phyloP scores from a whole-genome alignment of 2,113 vertebrate species.

The Sarotherodon lohbergeri region DNA sequence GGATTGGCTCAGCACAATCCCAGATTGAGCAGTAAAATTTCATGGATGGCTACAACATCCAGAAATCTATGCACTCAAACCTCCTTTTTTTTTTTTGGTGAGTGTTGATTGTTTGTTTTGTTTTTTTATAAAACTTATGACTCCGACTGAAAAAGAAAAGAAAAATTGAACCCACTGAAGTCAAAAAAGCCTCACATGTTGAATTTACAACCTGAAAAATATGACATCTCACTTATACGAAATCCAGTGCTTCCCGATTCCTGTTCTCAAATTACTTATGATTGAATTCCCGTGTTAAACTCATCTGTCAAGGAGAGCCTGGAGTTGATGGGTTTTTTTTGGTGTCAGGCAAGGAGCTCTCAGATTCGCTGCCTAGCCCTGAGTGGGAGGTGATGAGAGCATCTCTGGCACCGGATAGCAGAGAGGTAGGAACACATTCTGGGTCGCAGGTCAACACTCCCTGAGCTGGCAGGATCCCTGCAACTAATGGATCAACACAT shows the following conservation, averaged over 20 bases:
- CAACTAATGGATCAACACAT: not conserved
- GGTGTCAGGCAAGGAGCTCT: not conserved
- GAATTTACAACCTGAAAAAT: not conserved
- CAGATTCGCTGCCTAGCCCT: not conserved
- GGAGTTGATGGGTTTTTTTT: not conserved
- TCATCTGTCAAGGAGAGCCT: not conserved
- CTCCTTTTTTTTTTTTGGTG: not conserved
- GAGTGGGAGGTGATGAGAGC: not conserved
- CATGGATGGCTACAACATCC: not conserved
- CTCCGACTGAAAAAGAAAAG: not conserved
- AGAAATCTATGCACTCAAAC: not conserved
- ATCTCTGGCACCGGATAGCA: not conserved
- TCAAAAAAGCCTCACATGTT: not conserved
- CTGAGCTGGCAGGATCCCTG: not conserved
- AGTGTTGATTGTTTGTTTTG: not conserved
- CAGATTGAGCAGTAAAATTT: not conserved
- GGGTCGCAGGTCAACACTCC: constrained; percentile 3
- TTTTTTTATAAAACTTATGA: fast-evolving
- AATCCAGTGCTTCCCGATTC: not conserved
- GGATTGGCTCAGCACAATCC: not conserved
- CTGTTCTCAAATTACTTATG: not conserved
- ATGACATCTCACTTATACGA: not conserved
- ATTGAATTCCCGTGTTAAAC: not conserved
- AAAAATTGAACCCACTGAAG: fast-evolving
- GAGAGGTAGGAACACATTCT: not conserved